Percentiles rank a stretch among this genome's conserved stretches.
Conservation (phyloP, 2,113 vertebrate species). For the Tauraco erythrolophus region DNA sequence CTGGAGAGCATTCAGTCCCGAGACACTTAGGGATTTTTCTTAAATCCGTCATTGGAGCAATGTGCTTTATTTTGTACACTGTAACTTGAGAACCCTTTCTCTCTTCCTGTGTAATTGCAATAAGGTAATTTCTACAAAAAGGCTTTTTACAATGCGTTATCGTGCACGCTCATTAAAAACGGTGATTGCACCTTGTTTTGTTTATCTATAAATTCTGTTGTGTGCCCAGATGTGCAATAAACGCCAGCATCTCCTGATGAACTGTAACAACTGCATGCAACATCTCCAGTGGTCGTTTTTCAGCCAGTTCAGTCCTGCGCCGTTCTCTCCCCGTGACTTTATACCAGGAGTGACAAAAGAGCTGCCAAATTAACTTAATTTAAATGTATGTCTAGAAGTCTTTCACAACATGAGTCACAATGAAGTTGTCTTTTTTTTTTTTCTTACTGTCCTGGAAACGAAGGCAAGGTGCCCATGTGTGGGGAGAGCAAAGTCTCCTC, state of each 20-base stretch:
- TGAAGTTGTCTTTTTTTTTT: not conserved
- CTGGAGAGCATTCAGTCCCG: slow-evolving; percentile 43
- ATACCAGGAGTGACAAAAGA: not conserved
- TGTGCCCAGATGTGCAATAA: slow-evolving; percentile 47
- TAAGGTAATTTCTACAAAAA: slow-evolving; percentile 74
- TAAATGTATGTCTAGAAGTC: not conserved
- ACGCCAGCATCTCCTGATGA: not conserved
- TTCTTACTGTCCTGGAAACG: not conserved
- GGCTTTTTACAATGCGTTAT: slow-evolving; percentile 78
- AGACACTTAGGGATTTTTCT: slow-evolving; percentile 43
- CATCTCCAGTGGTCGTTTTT: not conserved
- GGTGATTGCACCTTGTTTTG: slow-evolving; percentile 56
- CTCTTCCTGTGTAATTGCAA: slow-evolving; percentile 72
- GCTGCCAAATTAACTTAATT: not conserved
- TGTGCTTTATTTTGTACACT: slow-evolving; percentile 74
- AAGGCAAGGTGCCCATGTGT: accelerated
- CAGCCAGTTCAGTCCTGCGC: not conserved
- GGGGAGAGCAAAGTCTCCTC: not conserved
- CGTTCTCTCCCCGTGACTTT: not conserved
- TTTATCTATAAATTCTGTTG: slow-evolving; percentile 14
- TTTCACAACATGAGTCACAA: not conserved
- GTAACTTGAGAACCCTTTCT: slow-evolving; percentile 58
- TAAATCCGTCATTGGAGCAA: slow-evolving; percentile 65
- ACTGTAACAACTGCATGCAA: not conserved
- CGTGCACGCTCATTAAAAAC: slow-evolving; percentile 39